Percentiles rank a stretch among this genome's conserved stretches.
Conservation (phyloP, 2,113 vertebrate species). For the Lagopus muta region DNA sequence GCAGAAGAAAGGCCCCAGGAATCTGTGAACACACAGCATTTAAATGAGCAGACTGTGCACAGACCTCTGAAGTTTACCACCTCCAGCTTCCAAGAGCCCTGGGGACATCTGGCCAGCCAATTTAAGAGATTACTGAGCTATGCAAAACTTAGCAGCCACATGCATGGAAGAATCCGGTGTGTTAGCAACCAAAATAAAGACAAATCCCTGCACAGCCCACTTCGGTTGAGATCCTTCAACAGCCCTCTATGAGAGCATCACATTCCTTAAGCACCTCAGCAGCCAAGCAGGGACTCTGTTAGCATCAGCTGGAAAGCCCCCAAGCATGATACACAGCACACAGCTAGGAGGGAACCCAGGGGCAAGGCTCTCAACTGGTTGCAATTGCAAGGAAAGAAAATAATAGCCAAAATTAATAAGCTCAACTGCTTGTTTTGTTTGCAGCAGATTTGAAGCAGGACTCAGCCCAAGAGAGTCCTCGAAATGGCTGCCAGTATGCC, state of each 20-base stretch:
- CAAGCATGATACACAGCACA: neutral
- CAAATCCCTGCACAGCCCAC: neutral
- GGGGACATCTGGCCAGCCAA: neutral
- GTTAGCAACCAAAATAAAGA: neutral
- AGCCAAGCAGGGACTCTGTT: neutral
- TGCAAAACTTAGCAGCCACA: neutral
- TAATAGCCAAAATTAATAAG: conserved; percentile 29
- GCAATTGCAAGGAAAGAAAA: conserved; percentile 10
- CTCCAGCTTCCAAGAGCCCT: neutral
- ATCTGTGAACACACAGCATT: neutral
- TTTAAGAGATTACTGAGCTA: neutral
- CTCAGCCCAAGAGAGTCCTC: neutral
- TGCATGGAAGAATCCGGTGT: neutral
- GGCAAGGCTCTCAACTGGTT: neutral
- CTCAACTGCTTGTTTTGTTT: conserved; percentile 21
- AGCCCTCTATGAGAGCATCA: neutral
- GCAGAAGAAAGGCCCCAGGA: neutral
- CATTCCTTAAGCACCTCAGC: neutral
- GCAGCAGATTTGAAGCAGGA: neutral
- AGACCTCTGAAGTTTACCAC: neutral
- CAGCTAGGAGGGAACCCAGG: neutral
- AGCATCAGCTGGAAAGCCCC: neutral
- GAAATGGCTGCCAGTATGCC: neutral
- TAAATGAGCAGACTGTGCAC: neutral
- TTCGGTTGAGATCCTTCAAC: neutral